Evolutionary conservation across 2,113 vertebrate species (phyloP), one percentile per base, ranked within the genome.

Genomic region (Pygoscelis antarcticus): DNA sequence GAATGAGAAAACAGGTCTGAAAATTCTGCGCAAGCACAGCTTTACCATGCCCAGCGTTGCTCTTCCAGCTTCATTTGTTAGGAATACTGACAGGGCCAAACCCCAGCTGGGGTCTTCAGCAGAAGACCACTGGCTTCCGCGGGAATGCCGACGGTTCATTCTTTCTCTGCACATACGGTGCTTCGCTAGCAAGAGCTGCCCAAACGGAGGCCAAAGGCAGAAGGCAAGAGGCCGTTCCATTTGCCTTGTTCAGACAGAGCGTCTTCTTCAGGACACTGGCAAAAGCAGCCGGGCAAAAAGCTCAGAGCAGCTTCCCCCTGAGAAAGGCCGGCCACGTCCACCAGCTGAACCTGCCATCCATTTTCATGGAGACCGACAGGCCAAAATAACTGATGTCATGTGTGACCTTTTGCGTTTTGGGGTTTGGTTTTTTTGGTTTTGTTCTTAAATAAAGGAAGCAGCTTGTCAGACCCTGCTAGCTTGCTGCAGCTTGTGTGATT

Each of bases 111-210:
- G 55, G 6, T 8, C 32, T 46, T 21, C 4, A 26, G 20, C 40
- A 65, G 71, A 61, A 36, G 42, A n/a, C 30, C 10, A 3, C n/a
- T n/a, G n/a, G n/a, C n/a, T n/a, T 19, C 38, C 3, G 7, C 2
- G 0, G 61, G 40, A 66, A 34, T 1, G 13, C 46, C 0, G 0
- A 38, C 2, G 1, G 52, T 10, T 40, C 2, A 3, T 4, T 19
- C 32, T 21, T 42, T 16, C 17, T 27, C 29, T 22, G 15, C 25
- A 19, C 9, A 7, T 0, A 5, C 0, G 1, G 32, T 1, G 11
- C 36, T 74, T 61, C 77, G 30, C 13, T 3, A 70, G 13, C 1
- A 1, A 82, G 22, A n/a, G 29, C 49, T 61, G 25, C 66, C 42
- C 65, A 47, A 6, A 34, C 1, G 2, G 51, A 51, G 36, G 47